Base-by-base conservation (phyloP, 2,113 vertebrate genomes). In the Ammodytes marinus region DNA sequence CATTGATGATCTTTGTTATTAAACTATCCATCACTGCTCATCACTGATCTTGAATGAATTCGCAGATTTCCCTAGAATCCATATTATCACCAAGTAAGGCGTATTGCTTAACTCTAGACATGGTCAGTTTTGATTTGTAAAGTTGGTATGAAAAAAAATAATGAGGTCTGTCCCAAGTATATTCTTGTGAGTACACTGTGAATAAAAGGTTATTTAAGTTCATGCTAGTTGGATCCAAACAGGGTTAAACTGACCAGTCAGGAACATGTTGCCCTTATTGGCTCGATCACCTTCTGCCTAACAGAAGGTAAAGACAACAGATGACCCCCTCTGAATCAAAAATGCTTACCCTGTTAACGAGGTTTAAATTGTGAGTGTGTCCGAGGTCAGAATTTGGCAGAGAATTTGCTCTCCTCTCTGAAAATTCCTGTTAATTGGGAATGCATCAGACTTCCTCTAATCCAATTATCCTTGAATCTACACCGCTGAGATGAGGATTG, bases 391-490 rank as follows among this genome's bases (percentile, higher is more conserved):
- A 53, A 11, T 63, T 15, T 40, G 50, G 5, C 19, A 58, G 7
- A 60, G 6, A 54, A n/a, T 63, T 13, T 57, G 39, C n/a, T 77
- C 14, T 64, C 63, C 7, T 77, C 35, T n/a, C 17, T 69, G 57
- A n/a, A 72, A 74, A 53, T 69, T 58, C 57, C 57, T 6, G 0
- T 67, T 80, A 61, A 77, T 53, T 19, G 55, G 5, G 4, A 71
- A 85, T 63, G 59, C 50, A 85, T 61, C 74, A 66, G 69, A 74
- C 13, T 35, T 14, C 40, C 69, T 88, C 69, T 70, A 47, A 70
- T 79, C 77, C 63, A 85, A 68, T 83, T 77, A 77, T 74, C 59
- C 71, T 78, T 53, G n/a, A 49, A 84, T 54, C 53, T 59, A 75
- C 59, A 61, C 57, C 49, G 59, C 64, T 69, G 69, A 61, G 63